Conservation (phyloP, 2,888 invertebrate species). For the Zeuzera pyrina region DNA sequence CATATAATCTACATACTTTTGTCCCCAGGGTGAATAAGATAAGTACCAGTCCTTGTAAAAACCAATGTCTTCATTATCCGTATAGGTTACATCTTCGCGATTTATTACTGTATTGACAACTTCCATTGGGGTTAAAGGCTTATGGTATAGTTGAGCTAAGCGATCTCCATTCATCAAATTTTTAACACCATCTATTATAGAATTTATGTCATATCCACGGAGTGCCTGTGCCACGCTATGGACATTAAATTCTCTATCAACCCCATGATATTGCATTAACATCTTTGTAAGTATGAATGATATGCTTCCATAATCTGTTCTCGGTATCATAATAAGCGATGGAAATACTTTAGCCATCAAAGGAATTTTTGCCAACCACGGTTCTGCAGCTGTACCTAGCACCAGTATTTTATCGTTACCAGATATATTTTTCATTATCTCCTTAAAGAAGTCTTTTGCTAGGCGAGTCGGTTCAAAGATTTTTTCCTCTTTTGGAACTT, state of each 20-base stretch:
- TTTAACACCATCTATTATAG: conserved; percentile 54
- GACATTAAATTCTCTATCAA: conserved; percentile 73
- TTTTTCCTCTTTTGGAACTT: conserved; percentile 76
- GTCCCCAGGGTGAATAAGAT: conserved; percentile 42
- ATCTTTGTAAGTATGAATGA: conserved; percentile 67
- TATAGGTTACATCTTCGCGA: conserved; percentile 33
- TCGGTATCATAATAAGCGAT: conserved; percentile 67
- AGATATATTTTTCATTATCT: conserved; percentile 78
- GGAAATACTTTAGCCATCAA: conserved; percentile 73
- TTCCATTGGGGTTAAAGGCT: conserved; percentile 67
- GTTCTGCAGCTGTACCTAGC: conserved; percentile 78
- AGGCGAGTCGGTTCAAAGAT: conserved; percentile 78
- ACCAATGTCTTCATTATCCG: conserved; percentile 49
- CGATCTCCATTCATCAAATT: conserved; percentile 58
- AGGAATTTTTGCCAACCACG: conserved; percentile 72
- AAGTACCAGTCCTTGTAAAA: conserved; percentile 66
- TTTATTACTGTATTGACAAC: conserved; percentile 57
- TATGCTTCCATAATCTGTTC: conserved; percentile 74
- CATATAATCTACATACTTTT: conserved; percentile 38
- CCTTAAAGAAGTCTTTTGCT: conserved; percentile 77
- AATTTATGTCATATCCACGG: conserved; percentile 65
- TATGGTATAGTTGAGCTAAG: conserved; percentile 61
- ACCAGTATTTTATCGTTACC: conserved; percentile 78
- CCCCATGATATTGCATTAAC: conserved; percentile 73
- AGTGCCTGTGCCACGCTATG: conserved; percentile 71